phyloP scores from a whole-genome alignment of 1,140 invertebrate species.

The Globodera ellingtonae region DNA sequence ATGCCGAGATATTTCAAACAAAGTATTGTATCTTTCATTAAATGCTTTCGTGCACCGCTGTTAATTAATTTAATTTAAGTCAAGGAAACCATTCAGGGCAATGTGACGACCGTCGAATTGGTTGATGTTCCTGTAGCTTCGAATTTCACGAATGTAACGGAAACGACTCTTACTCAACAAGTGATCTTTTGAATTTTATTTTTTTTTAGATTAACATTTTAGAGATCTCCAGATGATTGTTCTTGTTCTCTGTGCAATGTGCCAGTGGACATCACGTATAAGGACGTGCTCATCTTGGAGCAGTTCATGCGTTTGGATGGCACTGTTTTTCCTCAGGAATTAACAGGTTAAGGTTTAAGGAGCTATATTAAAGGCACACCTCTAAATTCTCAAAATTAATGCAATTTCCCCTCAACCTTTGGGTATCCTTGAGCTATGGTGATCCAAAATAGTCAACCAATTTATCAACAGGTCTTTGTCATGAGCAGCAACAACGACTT shows the following conservation, averaged over 20 bases:
- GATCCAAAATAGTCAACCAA: neutral
- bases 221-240: slow-evolving; percentile 32
- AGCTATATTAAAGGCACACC: too few relatives aligned
- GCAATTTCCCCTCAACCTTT: neutral
- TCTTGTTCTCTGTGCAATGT: slow-evolving; percentile 56
- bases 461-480: slow-evolving; percentile 49
- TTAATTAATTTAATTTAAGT: slow-evolving; percentile 48
- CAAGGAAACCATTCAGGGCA: slow-evolving; percentile 49
- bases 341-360: slow-evolving; percentile 52
- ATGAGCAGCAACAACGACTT: slow-evolving; percentile 56
- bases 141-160: slow-evolving; percentile 4
- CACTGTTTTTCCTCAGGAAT: slow-evolving; percentile 59
- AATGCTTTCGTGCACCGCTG: neutral
- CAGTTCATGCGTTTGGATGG: slow-evolving; percentile 65
- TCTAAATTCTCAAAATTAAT: too few relatives aligned
- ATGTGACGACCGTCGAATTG: slow-evolving; percentile 50
- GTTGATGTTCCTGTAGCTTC: slow-evolving; percentile 36
- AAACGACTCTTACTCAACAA: neutral
- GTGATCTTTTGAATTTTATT: slow-evolving; percentile 33
- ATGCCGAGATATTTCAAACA: slow-evolving; percentile 2
- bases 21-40: neutral
- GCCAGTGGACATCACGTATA: slow-evolving; percentile 54
- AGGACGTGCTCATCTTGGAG: slow-evolving; percentile 62
- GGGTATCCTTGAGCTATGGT: slow-evolving; percentile 4
- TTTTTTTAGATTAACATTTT: slow-evolving; percentile 21